Evolutionary conservation across 2,888 invertebrate genomes (phyloP).

Genomic region (Embidobia sp.): DNA sequence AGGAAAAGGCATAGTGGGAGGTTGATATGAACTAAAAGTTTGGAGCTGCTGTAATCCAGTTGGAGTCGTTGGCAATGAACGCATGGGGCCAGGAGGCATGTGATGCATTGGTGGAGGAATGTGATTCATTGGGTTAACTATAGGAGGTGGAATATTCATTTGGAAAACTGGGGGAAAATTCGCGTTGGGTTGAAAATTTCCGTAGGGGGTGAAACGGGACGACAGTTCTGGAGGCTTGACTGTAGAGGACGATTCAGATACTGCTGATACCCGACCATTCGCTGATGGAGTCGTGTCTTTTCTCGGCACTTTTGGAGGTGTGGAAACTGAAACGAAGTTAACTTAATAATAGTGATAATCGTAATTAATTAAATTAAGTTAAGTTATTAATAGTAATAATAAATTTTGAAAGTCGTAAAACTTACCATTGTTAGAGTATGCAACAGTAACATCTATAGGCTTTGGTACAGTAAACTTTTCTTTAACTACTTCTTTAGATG

Average conservation of each 20-base stretch:
- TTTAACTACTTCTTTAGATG: conserved; percentile 77
- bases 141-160: conserved; percentile 78
- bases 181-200: conserved; percentile 71
- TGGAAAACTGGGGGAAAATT: conserved; percentile 78
- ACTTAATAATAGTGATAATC: not conserved
- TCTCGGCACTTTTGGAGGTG: conserved; percentile 75
- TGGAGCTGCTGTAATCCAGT: conserved; percentile 42
- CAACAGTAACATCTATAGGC: conserved; percentile 73
- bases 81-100: conserved; percentile 21
- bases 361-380: not conserved
- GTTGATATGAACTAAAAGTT: conserved; percentile 75
- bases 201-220: conserved; percentile 74
- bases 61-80: conserved; percentile 46
- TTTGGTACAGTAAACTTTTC: conserved; percentile 73
- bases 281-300: conserved; percentile 72
- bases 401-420: not conserved
- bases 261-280: conserved; percentile 75
- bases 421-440: conserved; percentile 76
- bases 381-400: not conserved
- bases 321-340: conserved; percentile 50
- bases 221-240: conserved; percentile 73
- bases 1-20: conserved; percentile 76
- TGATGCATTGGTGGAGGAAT: conserved; percentile 64
- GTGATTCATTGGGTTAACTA: conserved; percentile 77
- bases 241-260: conserved; percentile 68